Percentiles rank a stretch among this genome's conserved stretches.
Conservation (phyloP, 2,888 invertebrate genomes). For the Stenodera caucasica region DNA sequence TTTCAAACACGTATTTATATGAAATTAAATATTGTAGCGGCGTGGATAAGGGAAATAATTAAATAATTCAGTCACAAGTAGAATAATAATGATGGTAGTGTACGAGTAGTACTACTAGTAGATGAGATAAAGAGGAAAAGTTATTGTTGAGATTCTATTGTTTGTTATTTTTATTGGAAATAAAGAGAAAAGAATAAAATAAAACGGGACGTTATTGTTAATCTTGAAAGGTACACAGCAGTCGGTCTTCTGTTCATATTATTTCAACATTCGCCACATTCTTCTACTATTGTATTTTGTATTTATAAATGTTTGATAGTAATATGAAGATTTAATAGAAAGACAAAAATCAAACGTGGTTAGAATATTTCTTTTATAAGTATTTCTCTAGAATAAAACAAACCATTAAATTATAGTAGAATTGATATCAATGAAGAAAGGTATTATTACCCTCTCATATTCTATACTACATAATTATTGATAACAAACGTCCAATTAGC, state of each 20-base stretch:
- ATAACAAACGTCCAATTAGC: not conserved
- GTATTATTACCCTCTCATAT: constrained; percentile 3
- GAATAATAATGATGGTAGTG: too few relatives aligned
- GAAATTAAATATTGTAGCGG: too few relatives aligned
- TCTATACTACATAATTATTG: not conserved
- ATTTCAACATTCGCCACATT: constrained; percentile 23
- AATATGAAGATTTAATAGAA: constrained; percentile 22
- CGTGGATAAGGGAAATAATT: constrained; percentile 12
- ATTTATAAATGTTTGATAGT: constrained; percentile 6
- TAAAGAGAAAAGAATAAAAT: constrained; percentile 12
- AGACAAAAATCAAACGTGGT: constrained; percentile 15
- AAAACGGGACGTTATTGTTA: constrained; percentile 16
- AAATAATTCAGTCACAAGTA: constrained; percentile 21
- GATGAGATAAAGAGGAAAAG: constrained; percentile 20
- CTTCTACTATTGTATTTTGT: constrained; percentile 18
- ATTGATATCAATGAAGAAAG: constrained; percentile 8
- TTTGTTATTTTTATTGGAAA: too few relatives aligned
- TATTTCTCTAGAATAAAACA: too few relatives aligned
- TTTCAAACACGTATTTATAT: constrained; percentile 3
- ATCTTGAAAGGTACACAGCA: constrained; percentile 17
- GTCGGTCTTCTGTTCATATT: constrained; percentile 27
- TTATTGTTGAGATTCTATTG: constrained; percentile 18
- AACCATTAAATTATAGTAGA: not conserved
- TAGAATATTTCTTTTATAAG: too few relatives aligned
- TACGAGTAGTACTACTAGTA: too few relatives aligned